These are phyloP conservation scores for Oreochromis mossambicus DNA, from an alignment of 2,797 vertebrate genomes.

Conservation along the genomic window DNA sequence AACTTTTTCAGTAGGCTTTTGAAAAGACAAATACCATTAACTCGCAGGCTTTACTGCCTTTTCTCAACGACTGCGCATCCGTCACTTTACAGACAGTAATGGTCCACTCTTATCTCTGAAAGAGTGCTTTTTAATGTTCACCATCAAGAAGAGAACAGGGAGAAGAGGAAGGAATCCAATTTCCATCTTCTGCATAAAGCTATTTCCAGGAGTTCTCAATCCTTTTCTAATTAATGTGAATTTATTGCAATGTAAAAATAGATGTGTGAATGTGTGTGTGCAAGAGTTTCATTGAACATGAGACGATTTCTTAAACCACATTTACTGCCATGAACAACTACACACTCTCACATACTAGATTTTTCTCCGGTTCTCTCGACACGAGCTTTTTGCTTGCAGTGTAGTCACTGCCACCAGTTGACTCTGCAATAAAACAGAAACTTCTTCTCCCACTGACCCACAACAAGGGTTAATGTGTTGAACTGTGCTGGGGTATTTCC, in stretches of 20 bases:
- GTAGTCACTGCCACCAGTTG: neutral
- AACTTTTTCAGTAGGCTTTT: neutral
- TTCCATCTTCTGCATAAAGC: slow-evolving; percentile 38
- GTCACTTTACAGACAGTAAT: slow-evolving; percentile 34
- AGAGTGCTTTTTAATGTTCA: slow-evolving; percentile 54
- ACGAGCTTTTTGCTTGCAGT: neutral
- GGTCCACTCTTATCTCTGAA: slow-evolving; percentile 7
- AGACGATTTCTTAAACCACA: neutral
- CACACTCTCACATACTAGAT: neutral
- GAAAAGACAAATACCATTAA: neutral
- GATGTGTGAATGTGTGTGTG: slow-evolving; percentile 1
- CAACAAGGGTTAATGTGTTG: neutral
- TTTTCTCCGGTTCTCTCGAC: neutral
- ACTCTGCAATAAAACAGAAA: neutral
- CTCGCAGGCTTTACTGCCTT: neutral
- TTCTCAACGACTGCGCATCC: slow-evolving; percentile 13
- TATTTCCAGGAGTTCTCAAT: slow-evolving; percentile 50
- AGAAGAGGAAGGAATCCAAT: slow-evolving; percentile 31
- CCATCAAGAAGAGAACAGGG: neutral
- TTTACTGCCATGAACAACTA: neutral
- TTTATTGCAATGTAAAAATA: slow-evolving; percentile 49
- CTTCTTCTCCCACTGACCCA: neutral
- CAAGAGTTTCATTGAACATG: neutral
- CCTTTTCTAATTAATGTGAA: slow-evolving; percentile 49
- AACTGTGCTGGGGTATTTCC: neutral